A percentile compares a stretch with the other conserved stretches of the same genome.
These are phyloP conservation scores for Allolobophora icterica DNA, from an alignment of 2,888 invertebrate species.

Conservation along the genomic window DNA sequence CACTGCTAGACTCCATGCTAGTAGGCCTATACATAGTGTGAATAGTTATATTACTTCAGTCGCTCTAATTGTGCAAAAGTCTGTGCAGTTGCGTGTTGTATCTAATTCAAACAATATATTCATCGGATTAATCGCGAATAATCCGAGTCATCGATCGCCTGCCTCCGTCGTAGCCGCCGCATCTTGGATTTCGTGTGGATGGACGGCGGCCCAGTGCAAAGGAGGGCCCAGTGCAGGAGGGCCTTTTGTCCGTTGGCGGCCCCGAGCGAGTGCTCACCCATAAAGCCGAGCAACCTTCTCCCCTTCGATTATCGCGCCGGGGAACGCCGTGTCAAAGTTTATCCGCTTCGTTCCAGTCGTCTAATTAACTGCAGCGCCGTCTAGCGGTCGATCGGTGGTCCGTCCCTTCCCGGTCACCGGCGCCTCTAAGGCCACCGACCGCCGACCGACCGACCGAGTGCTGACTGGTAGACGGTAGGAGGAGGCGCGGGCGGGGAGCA, in stretches of 20 bases:
- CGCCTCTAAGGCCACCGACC: constrained; percentile 15
- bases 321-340: constrained; percentile 17
- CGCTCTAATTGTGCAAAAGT: not conserved
- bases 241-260: not conserved
- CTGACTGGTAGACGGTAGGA: not conserved
- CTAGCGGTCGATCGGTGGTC: not conserved
- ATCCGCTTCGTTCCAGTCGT: constrained; percentile 17
- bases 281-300: not conserved
- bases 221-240: not conserved
- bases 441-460: not conserved
- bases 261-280: not conserved
- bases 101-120: constrained; percentile 17
- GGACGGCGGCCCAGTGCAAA: not conserved
- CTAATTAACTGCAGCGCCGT: constrained; percentile 13
- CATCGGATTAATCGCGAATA: constrained; percentile 17
- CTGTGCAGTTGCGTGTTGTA: not conserved
- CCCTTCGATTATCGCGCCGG: constrained; percentile 11
- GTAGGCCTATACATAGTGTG: not conserved
- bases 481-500: not conserved
- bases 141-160: constrained; percentile 17
- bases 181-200: not conserved
- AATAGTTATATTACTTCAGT: not conserved
- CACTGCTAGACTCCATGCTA: too few relatives aligned
- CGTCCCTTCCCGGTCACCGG: not conserved
- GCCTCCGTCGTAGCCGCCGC: not conserved